phyloP scores from a whole-genome alignment of 37 sponge, comb jelly and placozoan genomes.

The Lycopodina hypogea region DNA sequence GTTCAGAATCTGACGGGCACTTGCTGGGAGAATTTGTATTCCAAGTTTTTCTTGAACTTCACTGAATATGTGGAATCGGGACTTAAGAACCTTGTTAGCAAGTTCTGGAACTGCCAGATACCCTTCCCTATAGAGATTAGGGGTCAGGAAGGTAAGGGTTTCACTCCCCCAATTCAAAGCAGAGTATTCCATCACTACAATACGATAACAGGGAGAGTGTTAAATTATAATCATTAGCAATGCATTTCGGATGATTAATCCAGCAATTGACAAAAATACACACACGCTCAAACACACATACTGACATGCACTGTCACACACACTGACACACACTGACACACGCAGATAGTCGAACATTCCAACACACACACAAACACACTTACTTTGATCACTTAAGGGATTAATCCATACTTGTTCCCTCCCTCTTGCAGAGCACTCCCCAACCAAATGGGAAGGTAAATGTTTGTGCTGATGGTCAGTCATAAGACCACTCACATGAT shows the following conservation, averaged over 20 bases:
- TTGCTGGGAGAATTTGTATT: slow-evolving; percentile 46
- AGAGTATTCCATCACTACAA: slow-evolving; percentile 47
- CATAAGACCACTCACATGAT: too few species aligned
- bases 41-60: slow-evolving; percentile 29
- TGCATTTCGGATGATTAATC: too few species aligned
- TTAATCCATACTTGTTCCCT: background rate
- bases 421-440: too few species aligned
- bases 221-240: too few species aligned
- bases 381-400: slow-evolving; percentile 53
- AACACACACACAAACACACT: too few species aligned
- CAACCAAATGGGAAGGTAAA: background rate
- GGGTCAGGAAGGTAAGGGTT: slow-evolving; percentile 36
- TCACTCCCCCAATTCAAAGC: slow-evolving; percentile 45
- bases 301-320: too few species aligned
- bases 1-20: slow-evolving; percentile 52
- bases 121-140: slow-evolving; percentile 20
- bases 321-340: too few species aligned
- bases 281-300: too few species aligned
- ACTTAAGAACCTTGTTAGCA: slow-evolving; percentile 27
- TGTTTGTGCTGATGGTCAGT: background rate
- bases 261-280: too few species aligned
- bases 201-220: too few species aligned
- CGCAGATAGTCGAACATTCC: too few species aligned
- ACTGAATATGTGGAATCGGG: slow-evolving; percentile 26
- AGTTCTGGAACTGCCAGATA: slow-evolving; percentile 53